Conservation (phyloP, 2,113 vertebrate species). For the Poeciliopsis turrubarensis region DNA sequence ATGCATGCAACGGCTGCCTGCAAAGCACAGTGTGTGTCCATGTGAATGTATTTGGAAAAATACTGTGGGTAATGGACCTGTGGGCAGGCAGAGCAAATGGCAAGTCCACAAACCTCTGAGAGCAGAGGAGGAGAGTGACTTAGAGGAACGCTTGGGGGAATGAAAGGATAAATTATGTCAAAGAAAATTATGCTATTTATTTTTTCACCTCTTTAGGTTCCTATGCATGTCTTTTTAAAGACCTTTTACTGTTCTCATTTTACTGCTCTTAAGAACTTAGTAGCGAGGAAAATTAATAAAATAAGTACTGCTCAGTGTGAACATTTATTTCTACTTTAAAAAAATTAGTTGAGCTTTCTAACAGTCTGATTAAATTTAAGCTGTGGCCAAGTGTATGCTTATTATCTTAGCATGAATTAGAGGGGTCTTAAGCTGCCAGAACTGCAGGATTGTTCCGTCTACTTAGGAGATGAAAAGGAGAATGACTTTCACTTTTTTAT, state of each 20-base stretch:
- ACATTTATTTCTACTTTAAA: background rate
- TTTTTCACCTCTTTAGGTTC: background rate
- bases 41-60: slow-evolving; percentile 33
- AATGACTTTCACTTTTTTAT: background rate
- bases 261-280: background rate
- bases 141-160: slow-evolving; percentile 24
- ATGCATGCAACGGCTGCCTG: slow-evolving; percentile 39
- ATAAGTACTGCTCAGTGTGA: background rate
- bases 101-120: slow-evolving; percentile 15
- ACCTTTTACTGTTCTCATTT: background rate
- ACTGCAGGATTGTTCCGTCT: background rate
- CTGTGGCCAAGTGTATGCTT: background rate
- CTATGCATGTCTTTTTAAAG: background rate
- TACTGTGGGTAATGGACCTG: slow-evolving; percentile 38
- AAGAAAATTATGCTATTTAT: background rate
- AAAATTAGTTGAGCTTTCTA: background rate
- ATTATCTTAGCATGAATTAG: background rate
- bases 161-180: slow-evolving; percentile 19
- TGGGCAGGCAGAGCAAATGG: slow-evolving; percentile 11
- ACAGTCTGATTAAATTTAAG: slow-evolving; percentile 3
- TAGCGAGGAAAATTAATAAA: slow-evolving; percentile 11
- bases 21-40: slow-evolving; percentile 33
- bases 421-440: background rate
- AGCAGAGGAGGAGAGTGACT: slow-evolving; percentile 12
- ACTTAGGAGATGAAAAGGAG: background rate